A percentile compares a stretch with the other conserved stretches of the same genome.
phyloP scores from a whole-genome alignment of 23 tunicate genomes.

The Ascidia mentula region DNA sequence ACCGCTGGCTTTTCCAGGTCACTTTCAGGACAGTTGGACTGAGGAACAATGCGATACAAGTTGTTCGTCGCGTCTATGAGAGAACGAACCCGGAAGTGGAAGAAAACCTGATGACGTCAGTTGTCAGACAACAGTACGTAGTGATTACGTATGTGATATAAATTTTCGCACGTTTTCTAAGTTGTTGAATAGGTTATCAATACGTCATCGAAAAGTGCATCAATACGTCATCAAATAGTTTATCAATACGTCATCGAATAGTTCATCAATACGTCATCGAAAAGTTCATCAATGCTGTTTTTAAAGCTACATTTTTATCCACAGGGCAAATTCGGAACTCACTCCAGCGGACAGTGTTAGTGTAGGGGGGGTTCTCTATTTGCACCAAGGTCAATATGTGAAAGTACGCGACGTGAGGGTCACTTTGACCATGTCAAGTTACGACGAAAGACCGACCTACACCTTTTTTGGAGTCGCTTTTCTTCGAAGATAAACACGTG shows the following conservation, averaged over 20 bases:
- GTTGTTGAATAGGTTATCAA: neutral
- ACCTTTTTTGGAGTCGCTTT: neutral
- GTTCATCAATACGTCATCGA: neutral
- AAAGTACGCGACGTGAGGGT: neutral
- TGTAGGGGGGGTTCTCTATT: neutral
- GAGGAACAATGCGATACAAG: neutral
- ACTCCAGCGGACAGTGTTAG: neutral
- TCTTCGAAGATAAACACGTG: neutral
- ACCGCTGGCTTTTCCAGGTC: neutral
- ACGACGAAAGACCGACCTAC: neutral
- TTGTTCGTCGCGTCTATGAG: neutral
- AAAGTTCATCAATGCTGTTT: neutral
- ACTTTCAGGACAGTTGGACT: neutral
- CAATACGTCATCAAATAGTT: neutral
- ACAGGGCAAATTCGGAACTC: too few relatives aligned
- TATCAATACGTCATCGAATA: too few relatives aligned
- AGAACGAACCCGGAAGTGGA: too few relatives aligned
- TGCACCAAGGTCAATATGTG: neutral
- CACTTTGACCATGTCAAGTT: neutral
- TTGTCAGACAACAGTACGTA: neutral
- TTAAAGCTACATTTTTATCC: too few relatives aligned
- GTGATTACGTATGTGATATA: too few relatives aligned
- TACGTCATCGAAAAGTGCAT: neutral
- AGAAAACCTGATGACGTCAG: neutral
- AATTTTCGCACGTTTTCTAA: neutral